These are phyloP conservation scores for Ctenochaetus hawaiiensis DNA, from an alignment of 2,797 vertebrate species.

Conservation along the genomic window DNA sequence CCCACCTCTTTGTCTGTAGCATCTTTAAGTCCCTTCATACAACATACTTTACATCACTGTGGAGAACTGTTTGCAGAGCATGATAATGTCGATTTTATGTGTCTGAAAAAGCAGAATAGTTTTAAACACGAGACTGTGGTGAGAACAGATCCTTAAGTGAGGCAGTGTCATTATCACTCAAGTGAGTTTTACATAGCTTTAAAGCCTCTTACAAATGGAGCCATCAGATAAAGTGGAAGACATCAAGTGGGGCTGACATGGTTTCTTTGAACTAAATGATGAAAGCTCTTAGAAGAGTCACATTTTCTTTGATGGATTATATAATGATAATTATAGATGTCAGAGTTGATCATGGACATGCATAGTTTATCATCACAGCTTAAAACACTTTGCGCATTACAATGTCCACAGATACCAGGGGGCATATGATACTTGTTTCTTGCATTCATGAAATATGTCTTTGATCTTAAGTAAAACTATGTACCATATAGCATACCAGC, in stretches of 20 bases:
- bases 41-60: not conserved
- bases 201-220: conserved; percentile 68
- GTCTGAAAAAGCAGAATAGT: conserved; percentile 29
- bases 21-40: conserved; percentile 7
- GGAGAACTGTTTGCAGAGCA: not conserved
- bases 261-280: conserved; percentile 79
- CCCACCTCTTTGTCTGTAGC: not conserved
- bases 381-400: conserved; percentile 52
- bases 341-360: conserved; percentile 65
- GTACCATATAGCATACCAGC: conserved; percentile 4
- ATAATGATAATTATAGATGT: conserved; percentile 73
- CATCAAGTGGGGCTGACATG: conserved; percentile 58
- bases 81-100: conserved; percentile 13
- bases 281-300: conserved; percentile 72
- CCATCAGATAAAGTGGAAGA: conserved; percentile 76
- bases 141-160: conserved; percentile 51
- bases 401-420: conserved; percentile 43
- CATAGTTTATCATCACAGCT: conserved; percentile 59
- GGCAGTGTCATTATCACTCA: conserved; percentile 60
- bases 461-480: conserved; percentile 48
- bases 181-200: conserved; percentile 65
- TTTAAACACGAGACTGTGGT: conserved; percentile 14
- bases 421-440: conserved; percentile 19
- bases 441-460: conserved; percentile 25
- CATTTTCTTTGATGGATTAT: conserved; percentile 79